Evolutionary conservation across 2,797 vertebrate species (phyloP), one percentile per base, ranked within the genome.

Genomic region (Capromys pilorides): DNA sequence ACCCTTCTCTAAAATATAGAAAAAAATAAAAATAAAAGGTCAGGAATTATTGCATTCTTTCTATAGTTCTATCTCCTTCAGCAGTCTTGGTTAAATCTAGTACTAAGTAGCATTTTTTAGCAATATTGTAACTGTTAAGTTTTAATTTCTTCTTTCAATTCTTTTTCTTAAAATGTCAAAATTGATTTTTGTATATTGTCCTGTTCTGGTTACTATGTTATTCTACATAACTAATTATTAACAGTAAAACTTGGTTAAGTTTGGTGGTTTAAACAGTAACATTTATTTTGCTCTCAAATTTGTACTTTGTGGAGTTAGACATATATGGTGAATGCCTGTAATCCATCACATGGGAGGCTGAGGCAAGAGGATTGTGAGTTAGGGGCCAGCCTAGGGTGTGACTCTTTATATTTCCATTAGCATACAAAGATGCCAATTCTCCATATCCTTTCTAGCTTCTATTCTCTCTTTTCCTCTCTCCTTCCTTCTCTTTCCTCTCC

Each of bases 71-170:
- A 12, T 75, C n/a, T 62, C 14, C 28, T 41, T 66, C 82, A n/a
- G 9, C 13, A 18, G n/a, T 45, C 39, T 84, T 78, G 39, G 66
- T n/a, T 12, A 84, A 45, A 41, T 54, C 61, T 86, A 28, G 59
- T 94, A 24, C 26, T n/a, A 85, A 89, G 2, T 41, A 62, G 33
- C 75, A 64, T 66, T 31, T 51, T 75, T 86, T 39, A 86, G 0
- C 93, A 67, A 86, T 82, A 81, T 10, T 81, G 8, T 57, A 85
- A 79, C 57, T 61, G 26, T 69, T 95, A 61, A 28, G 31, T 93
- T 90, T 90, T 93, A 39, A n/a, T 86, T 66, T 92, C 19, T 82
- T 61, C 51, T 92, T 79, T 86, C 26, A 86, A 18, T 86, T 93
- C 26, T 49, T 93, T 93, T 81, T 90, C 62, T 66, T 86, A 41